Evolutionary conservation across 2,888 invertebrate species (phyloP).

Genomic region (Drosophila aldrichi): DNA sequence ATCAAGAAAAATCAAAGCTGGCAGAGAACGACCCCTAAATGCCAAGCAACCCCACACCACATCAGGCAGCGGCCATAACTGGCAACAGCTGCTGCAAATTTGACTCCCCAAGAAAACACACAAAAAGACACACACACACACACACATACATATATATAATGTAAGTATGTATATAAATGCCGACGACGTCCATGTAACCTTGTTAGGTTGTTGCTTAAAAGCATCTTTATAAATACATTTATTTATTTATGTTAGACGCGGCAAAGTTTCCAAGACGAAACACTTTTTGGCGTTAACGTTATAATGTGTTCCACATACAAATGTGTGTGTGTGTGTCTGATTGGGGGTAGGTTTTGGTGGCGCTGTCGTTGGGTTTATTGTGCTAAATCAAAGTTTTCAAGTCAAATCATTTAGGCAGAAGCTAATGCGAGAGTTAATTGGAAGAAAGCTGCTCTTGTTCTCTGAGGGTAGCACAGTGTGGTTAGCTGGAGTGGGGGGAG

Average conservation of each 20-base stretch:
- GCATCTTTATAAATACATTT: conserved; percentile 81
- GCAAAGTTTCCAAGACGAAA: conserved; percentile 68
- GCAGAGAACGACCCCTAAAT: conserved; percentile 67
- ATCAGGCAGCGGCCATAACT: conserved; percentile 57
- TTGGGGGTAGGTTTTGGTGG: conserved; percentile 29
- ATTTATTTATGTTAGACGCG: conserved; percentile 80
- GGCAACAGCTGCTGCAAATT: conserved; percentile 78
- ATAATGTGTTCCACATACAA: conserved; percentile 66
- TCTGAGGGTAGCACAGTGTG: conserved; percentile 5
- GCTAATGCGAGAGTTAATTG: conserved; percentile 65
- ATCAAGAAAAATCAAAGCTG: conserved; percentile 41
- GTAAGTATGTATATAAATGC: conserved; percentile 28
- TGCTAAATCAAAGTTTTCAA: conserved; percentile 77
- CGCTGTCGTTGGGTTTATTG: conserved; percentile 39
- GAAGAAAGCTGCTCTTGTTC: conserved; percentile 59
- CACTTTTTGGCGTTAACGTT: conserved; percentile 67
- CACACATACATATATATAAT: conserved; percentile 20
- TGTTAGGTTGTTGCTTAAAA: conserved; percentile 80
- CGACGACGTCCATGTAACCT: conserved; percentile 59
- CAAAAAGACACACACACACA: not conserved
- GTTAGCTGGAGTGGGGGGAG: not conserved
- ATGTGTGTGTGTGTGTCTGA: not conserved
- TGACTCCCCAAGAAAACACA: conserved; percentile 24
- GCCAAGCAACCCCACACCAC: conserved; percentile 64
- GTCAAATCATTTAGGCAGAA: conserved; percentile 67